Percentiles rank a stretch among this genome's conserved stretches.
These are phyloP conservation scores for Mus musculus DNA, from an alignment of 2,113 vertebrate species.

Conservation along the genomic window GRCm39 chr3:49811501-49812000, in stretches of 20 bases:
- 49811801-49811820: background rate
- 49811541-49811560: constrained; percentile 71
- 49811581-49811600: constrained; percentile 56
- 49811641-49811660: constrained; percentile 36
- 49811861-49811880: background rate
- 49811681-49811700: constrained; percentile 36
- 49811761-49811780: too few species aligned
- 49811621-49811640: constrained; percentile 66
- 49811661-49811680: constrained; percentile 6
- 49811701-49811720: background rate
- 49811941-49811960: background rate
- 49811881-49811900: background rate
- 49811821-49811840: background rate
- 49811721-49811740: background rate
- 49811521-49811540: constrained; percentile 75
- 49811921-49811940: background rate
- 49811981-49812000: background rate
- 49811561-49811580: constrained; percentile 49
- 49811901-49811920: background rate
- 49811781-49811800: too few species aligned
- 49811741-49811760: too few species aligned
- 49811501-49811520: constrained; percentile 9
- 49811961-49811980: background rate
- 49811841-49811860: background rate
- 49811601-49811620: constrained; percentile 74